Base-by-base conservation (phyloP, 2,113 vertebrate genomes). In the Alligator sinensis region DNA sequence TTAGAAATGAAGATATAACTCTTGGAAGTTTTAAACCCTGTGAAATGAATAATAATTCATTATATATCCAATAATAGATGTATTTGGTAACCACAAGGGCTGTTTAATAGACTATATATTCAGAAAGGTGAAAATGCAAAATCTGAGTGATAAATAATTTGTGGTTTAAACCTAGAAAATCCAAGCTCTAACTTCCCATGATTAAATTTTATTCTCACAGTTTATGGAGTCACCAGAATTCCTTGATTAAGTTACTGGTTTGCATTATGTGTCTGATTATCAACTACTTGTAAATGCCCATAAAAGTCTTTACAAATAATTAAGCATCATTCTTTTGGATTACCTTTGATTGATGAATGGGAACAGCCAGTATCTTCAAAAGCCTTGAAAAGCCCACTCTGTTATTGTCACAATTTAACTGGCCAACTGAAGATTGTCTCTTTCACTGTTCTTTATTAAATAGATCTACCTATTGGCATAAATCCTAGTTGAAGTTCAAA, bases 241-340 rank as follows among this genome's bases (percentile, higher is more conserved):
- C 17, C 21, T 68, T 91, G 28, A 93, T 70, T 77, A 74, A 93
- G 92, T 94, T 87, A 86, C 0, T 89, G 34, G 24, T 79, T 94
- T 87, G 74, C 55, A 21, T 95, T 94, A 77, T 54, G 89, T 74
- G 80, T 61, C n/a, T 84, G 77, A 88, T 91, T 87, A 93, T 21
- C 78, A 64, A 82, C 93, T 95, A 88, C 28, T 27, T 91, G 21
- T 90, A 25, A 16, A 18, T 55, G 38, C 76, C 58, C 84, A 75
- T 13, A 4, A 72, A 92, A 90, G 6, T 90, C 80, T 90, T 62
- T 72, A 75, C 38, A 94, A 94, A 94, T 90, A 93, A 93, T 89
- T 91, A 91, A 92, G 91, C 12, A 81, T 64, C 87, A 64, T 96
- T 89, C 86, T 89, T 92, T 64, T 90, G 62, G 70, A 59, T 91